A percentile compares a stretch with the other conserved stretches of the same genome.
These are phyloP conservation scores for Lumbricus terrestris DNA, from an alignment of 2,888 invertebrate species.

Conservation along the genomic window DNA sequence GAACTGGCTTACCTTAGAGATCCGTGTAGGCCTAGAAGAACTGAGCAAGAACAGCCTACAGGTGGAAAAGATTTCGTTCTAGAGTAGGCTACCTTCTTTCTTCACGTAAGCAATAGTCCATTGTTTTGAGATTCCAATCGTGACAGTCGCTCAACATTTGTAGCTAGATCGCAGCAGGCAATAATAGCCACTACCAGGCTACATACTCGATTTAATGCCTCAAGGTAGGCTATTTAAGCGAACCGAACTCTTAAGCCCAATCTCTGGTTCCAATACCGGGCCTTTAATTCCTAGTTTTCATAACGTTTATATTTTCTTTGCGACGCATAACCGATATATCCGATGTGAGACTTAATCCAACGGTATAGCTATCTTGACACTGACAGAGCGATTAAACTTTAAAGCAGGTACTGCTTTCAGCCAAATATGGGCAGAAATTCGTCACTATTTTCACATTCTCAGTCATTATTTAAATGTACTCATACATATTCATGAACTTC, in stretches of 20 bases:
- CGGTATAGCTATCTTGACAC: not conserved
- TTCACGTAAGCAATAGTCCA: not conserved
- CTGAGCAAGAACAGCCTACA: not conserved
- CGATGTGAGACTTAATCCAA: not conserved
- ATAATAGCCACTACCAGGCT: too few relatives aligned
- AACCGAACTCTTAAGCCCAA: not conserved
- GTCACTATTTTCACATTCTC: not conserved
- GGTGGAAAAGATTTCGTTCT: not conserved
- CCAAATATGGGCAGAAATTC: not conserved
- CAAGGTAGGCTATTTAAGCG: not conserved
- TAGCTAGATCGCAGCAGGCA: not conserved
- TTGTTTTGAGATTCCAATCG: not conserved
- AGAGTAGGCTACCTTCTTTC: not conserved
- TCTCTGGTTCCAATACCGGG: not conserved
- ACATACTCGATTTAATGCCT: not conserved
- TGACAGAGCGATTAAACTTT: not conserved
- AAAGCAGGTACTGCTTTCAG: not conserved
- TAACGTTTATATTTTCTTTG: not conserved
- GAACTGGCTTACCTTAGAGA: not conserved
- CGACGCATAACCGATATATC: not conserved
- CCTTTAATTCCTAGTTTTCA: not conserved
- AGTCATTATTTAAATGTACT: not conserved
- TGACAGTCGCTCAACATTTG: not conserved
- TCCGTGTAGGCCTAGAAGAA: not conserved
- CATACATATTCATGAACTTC: not conserved